Conservation (phyloP, 2,113 vertebrate species). For the Zapornia atra region DNA sequence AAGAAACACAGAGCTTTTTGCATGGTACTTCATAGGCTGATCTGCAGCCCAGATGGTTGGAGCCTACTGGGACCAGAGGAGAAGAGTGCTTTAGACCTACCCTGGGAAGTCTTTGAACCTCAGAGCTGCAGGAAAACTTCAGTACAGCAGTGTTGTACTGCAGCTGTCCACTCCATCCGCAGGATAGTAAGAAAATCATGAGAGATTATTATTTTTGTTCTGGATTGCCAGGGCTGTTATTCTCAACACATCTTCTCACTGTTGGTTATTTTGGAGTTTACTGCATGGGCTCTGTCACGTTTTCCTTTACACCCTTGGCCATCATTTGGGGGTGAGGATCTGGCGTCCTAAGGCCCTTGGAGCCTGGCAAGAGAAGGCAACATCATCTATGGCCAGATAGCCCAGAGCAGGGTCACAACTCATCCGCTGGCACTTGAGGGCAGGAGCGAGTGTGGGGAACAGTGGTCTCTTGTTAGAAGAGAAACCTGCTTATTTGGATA, state of each 20-base stretch:
- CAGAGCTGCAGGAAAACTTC: neutral
- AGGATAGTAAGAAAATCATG: neutral
- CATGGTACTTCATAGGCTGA: neutral
- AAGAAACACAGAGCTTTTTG: neutral
- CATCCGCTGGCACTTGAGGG: neutral
- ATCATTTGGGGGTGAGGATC: neutral
- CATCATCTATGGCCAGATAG: fast-evolving
- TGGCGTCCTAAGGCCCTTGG: neutral
- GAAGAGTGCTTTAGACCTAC: neutral
- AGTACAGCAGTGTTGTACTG: neutral
- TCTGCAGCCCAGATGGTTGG: neutral
- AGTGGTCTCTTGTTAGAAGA: neutral
- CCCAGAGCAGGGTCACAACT: neutral
- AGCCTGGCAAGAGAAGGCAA: neutral
- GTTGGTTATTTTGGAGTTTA: neutral
- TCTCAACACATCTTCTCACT: neutral
- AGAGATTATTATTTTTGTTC: neutral
- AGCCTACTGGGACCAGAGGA: neutral
- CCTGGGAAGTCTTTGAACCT: neutral
- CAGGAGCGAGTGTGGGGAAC: neutral
- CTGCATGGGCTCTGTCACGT: neutral
- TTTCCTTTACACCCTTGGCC: neutral
- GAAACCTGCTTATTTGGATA: neutral
- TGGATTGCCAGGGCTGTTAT: neutral
- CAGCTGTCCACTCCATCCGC: neutral